These are phyloP conservation scores for Ephydatia muelleri DNA, from an alignment of 37 sponge, comb jelly and placozoan genomes.

Conservation along the genomic window DNA sequence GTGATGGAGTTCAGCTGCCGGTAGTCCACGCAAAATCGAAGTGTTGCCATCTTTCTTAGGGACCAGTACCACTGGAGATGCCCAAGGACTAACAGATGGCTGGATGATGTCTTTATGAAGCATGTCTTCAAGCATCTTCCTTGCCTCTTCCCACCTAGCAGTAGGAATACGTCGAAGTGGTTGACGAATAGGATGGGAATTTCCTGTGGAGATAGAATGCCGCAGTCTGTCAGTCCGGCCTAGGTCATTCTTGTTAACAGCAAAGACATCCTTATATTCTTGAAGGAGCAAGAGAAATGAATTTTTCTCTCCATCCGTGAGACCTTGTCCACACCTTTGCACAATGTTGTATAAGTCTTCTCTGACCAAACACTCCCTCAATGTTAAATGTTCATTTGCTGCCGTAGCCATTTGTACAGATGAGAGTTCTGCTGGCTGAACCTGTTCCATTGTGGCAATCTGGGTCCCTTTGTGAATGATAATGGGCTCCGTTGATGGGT, in stretches of 20 bases:
- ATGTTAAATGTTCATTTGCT: too few species aligned
- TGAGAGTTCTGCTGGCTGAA: too few species aligned
- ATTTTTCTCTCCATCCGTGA: constrained; percentile 1
- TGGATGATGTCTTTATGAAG: constrained; percentile 9
- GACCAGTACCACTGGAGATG: constrained; percentile 12
- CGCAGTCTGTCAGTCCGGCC: background rate
- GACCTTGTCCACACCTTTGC: too few species aligned
- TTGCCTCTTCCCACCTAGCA: too few species aligned
- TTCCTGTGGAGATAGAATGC: constrained; percentile 3
- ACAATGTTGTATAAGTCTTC: too few species aligned
- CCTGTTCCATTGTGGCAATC: too few species aligned
- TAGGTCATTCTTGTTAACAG: constrained; percentile 1
- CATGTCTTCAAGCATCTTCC: constrained; percentile 12
- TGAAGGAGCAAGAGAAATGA: background rate
- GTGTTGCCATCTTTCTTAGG: constrained; percentile 5
- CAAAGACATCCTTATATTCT: constrained; percentile 14
- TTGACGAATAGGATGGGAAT: background rate
- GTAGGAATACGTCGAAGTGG: too few species aligned
- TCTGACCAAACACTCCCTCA: too few species aligned
- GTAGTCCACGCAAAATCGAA: constrained; percentile 21
- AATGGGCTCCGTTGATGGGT: too few species aligned
- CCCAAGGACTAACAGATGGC: constrained; percentile 26
- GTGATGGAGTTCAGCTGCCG: too few species aligned
- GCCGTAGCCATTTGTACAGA: too few species aligned
- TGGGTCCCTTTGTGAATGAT: too few species aligned